Percentiles rank a stretch among this genome's conserved stretches.
Conservation (phyloP, 1,140 invertebrate genomes). For the Neocloeon triangulifer region DNA sequence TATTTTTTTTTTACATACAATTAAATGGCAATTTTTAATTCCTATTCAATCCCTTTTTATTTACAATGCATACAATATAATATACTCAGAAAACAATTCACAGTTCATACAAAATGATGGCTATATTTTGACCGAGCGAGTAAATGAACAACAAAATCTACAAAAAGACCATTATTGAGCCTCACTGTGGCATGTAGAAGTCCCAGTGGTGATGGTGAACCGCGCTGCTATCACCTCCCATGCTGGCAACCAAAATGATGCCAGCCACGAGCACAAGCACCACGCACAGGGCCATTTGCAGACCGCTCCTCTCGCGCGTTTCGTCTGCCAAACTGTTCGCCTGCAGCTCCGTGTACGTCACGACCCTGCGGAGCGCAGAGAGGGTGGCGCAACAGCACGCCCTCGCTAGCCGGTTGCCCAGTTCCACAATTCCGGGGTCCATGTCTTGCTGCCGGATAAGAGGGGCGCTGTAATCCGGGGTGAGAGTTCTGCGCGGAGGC, state of each 20-base stretch:
- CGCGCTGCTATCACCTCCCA: conserved; percentile 31
- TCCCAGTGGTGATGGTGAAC: conserved; percentile 59
- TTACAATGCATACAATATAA: neutral
- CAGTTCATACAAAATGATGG: too few species aligned
- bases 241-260: too few species aligned
- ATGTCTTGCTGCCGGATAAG: too few species aligned
- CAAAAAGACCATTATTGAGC: too few species aligned
- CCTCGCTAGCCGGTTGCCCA: conserved; percentile 34
- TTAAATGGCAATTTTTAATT: too few species aligned
- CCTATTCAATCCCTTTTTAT: too few species aligned
- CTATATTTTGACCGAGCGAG: too few species aligned
- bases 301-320: conserved; percentile 36
- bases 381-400: conserved; percentile 35
- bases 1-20: too few species aligned
- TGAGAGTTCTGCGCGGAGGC: too few species aligned
- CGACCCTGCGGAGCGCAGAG: conserved; percentile 36
- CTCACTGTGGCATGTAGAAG: conserved; percentile 64
- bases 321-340: conserved; percentile 21
- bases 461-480: too few species aligned
- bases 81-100: too few species aligned
- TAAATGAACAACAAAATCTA: too few species aligned
- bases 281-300: conserved; percentile 46
- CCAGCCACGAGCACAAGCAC: conserved; percentile 48
- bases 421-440: conserved; percentile 21
- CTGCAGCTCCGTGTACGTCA: conserved; percentile 28